Base-by-base conservation (phyloP, 2,797 vertebrate species). In the Margarornis squamiger region DNA sequence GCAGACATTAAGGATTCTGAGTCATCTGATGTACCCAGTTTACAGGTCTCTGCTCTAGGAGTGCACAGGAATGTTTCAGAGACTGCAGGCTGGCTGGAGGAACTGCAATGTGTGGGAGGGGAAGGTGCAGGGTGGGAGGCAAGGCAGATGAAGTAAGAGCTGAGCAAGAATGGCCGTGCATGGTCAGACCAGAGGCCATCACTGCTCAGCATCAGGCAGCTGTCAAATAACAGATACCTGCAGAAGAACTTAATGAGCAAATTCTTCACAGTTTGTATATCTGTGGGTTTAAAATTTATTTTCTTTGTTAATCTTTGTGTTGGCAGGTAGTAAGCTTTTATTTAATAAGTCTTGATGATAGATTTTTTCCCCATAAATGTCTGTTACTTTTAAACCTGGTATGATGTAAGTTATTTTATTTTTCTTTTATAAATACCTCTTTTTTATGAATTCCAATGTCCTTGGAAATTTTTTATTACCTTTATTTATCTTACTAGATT, bases 31-130 rank as follows among this genome's bases (percentile, higher is more conserved):
- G 32, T 20, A 3, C 9, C 15, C 4, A 1, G 10, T 9, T 23
- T 29, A 12, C 58, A 23, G 49, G 12, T 32, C 18, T 14, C 7
- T 24, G 41, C 22, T 27, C 27, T 17, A 39, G 41, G 45, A 45
- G 19, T 0, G 3, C 18, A 0, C 3, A 1, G 51, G 58, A 48
- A 11, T 11, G 4, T 36, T 26, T 26, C 62, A 38, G 81, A 45
- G 49, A 3, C 6, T 10, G 8, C 15, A 49, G 66, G 12, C 34
- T 43, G 54, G 10, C 85, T 52, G 55, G 8, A 54, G 36, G 77
- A 48, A 39, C 34, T 17, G 54, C 27, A 57, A 7, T 9, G 9
- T 1, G 10, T 8, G 22, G 57, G 24, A 26, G 15, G 16, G 32
- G 32, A 55, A 39, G n/a, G n/a, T 13, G 13, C 38, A n/a, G 54